phyloP scores from a whole-genome alignment of 2,113 vertebrate genomes.

The Marmota monax region DNA sequence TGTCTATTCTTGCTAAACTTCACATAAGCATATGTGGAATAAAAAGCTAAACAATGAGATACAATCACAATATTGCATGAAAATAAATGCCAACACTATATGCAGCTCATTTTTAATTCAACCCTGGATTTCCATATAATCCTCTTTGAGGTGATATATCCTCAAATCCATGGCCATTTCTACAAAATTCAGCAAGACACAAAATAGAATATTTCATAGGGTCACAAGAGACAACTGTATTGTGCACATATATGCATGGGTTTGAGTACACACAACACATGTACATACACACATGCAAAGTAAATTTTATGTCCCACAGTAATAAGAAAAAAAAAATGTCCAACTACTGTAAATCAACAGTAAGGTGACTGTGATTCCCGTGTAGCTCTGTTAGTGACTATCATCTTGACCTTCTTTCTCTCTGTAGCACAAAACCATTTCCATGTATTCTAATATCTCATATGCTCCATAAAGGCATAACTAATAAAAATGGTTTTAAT shows the following conservation, averaged over 20 bases:
- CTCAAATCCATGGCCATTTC: background rate
- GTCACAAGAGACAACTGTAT: background rate
- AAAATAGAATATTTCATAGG: background rate
- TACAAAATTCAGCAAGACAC: constrained; percentile 6
- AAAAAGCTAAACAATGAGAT: background rate
- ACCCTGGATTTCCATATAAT: background rate
- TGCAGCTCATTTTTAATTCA: background rate
- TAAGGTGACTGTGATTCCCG: background rate
- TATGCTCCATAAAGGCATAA: background rate
- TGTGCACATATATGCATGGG: background rate
- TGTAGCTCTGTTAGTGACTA: background rate
- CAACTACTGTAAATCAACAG: background rate
- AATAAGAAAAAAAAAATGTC: background rate
- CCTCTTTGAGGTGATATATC: background rate
- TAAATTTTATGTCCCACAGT: background rate
- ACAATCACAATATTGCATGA: background rate
- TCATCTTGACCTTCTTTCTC: background rate
- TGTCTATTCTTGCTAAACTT: constrained; percentile 23
- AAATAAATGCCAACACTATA: constrained; percentile 1
- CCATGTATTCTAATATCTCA: background rate
- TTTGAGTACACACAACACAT: background rate
- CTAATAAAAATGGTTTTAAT: background rate
- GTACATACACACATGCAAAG: background rate
- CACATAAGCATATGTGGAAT: background rate
- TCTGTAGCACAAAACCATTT: background rate